Conservation (phyloP, 1,140 invertebrate species). For the Pogonognathellus flavescens region DNA sequence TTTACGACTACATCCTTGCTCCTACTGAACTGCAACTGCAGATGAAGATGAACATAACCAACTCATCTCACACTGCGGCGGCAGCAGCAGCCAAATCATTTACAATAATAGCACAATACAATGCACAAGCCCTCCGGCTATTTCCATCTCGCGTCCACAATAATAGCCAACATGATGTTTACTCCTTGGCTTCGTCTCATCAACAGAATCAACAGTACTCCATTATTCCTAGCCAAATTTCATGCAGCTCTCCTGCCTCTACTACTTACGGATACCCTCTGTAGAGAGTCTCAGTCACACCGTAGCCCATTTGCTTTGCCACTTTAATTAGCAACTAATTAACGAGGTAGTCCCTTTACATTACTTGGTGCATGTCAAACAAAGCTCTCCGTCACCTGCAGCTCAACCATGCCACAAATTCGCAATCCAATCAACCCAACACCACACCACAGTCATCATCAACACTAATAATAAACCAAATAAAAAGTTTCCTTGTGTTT, state of each 20-base stretch:
- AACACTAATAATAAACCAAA: constrained; percentile 32
- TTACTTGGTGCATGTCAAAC: constrained; percentile 11
- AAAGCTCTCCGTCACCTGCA: constrained; percentile 10
- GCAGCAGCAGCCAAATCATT: not conserved
- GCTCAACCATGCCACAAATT: not conserved
- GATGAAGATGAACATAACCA: no score
- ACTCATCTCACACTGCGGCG: no score
- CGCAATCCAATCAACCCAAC: constrained; percentile 26
- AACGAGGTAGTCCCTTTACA: constrained; percentile 40
- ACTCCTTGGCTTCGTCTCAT: constrained; percentile 22
- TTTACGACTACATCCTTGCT: no score
- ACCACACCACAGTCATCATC: not conserved
- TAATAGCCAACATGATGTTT: not conserved
- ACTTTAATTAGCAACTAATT: constrained; percentile 49
- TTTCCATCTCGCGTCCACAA: constrained; percentile 3
- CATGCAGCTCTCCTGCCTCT: not conserved
- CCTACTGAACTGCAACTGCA: no score
- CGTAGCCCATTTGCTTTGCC: constrained; percentile 18
- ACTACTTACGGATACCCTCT: no score
- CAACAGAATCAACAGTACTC: constrained; percentile 20
- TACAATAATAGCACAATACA: not conserved
- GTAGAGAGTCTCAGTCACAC: not conserved
- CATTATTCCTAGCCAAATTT: not conserved
- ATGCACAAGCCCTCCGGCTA: not conserved
- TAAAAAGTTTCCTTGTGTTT: constrained; percentile 17